These are phyloP conservation scores for Cephus nigrinus DNA, from an alignment of 2,888 invertebrate genomes.

Conservation along the genomic window DNA sequence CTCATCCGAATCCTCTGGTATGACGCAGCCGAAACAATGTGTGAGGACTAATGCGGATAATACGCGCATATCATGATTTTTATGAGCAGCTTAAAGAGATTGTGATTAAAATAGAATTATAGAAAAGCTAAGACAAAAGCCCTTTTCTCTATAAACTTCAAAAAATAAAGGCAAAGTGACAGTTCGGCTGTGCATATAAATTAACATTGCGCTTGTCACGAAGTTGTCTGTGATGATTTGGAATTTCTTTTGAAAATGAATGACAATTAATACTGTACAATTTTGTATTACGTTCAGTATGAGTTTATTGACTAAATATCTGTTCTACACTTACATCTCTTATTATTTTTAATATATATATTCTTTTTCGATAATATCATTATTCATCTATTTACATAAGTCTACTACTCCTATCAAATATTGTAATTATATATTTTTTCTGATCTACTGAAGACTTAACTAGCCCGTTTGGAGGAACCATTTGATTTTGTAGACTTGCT, in stretches of 20 bases:
- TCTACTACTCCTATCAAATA: too few relatives aligned
- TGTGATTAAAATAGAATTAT: background rate
- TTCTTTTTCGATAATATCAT: background rate
- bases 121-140: background rate
- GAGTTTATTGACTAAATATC: background rate
- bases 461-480: background rate
- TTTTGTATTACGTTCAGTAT: background rate
- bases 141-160: background rate
- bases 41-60: slow-evolving; percentile 35
- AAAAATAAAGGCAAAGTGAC: background rate
- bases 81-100: background rate
- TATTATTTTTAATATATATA: background rate
- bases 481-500: background rate
- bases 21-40: slow-evolving; percentile 32
- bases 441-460: background rate
- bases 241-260: slow-evolving; percentile 1
- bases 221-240: background rate
- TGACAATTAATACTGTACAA: background rate
- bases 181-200: background rate
- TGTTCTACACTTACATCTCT: background rate
- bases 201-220: background rate
- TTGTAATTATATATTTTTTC: background rate
- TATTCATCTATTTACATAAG: background rate
- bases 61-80: slow-evolving; percentile 45
- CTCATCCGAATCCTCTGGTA: slow-evolving; percentile 25